A percentile compares a stretch with the other conserved stretches of the same genome.
These are phyloP conservation scores for Lepidurus couesii DNA, from an alignment of 1,140 invertebrate species.

Conservation along the genomic window DNA sequence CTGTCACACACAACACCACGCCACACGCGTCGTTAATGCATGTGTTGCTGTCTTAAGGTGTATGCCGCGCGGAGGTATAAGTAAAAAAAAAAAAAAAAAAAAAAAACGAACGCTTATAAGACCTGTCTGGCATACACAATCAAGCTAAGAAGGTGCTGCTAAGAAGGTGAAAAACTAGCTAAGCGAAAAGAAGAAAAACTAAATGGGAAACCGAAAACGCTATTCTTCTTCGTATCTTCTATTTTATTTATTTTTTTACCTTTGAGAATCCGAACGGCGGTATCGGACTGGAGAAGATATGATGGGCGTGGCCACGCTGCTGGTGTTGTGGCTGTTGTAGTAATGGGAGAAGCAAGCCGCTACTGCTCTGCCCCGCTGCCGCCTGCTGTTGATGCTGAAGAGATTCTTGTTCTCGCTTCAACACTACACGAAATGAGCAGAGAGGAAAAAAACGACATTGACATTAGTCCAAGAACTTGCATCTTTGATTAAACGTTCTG, in stretches of 20 bases:
- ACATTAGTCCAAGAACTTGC: background rate
- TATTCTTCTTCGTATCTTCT: background rate
- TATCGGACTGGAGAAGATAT: background rate
- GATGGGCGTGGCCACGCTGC: slow-evolving; percentile 16
- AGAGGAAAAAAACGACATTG: background rate
- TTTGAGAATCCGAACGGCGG: slow-evolving; percentile 5
- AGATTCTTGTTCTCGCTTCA: slow-evolving; percentile 18
- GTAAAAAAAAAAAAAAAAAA: background rate
- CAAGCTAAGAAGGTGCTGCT: background rate
- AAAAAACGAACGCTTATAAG: background rate
- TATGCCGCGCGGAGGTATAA: background rate
- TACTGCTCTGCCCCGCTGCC: background rate
- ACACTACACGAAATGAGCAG: background rate
- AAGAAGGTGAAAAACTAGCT: slow-evolving; percentile 7
- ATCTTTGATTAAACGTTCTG: too few relatives aligned
- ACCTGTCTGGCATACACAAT: slow-evolving; percentile 10
- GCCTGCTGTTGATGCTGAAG: slow-evolving; percentile 17
- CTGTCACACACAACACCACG: slow-evolving; percentile 20
- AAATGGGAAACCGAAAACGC: background rate
- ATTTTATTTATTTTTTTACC: background rate
- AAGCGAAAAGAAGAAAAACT: background rate
- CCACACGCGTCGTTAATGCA: slow-evolving; percentile 15
- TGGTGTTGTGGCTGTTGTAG: slow-evolving; percentile 12
- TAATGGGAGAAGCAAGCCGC: slow-evolving; percentile 20
- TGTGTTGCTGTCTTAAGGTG: slow-evolving; percentile 21